Conservation (phyloP, 2,797 vertebrate species). For the Corythornis leucogaster region DNA sequence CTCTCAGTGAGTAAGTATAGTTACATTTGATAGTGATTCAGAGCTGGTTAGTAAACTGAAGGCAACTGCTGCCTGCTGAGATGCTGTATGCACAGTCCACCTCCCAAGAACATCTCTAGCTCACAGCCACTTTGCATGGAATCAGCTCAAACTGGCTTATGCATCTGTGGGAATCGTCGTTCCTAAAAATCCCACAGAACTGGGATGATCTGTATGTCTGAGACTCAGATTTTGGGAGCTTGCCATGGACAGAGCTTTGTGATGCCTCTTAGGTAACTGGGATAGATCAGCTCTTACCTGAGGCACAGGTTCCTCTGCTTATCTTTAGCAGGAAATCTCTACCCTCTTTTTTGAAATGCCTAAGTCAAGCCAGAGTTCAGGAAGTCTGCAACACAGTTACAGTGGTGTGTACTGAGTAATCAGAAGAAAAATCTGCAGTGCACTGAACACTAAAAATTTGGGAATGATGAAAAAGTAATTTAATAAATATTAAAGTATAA, state of each 20-base stretch:
- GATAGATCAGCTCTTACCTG: not conserved
- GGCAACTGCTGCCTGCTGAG: not conserved
- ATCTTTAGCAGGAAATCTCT: not conserved
- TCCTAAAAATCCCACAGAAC: not conserved
- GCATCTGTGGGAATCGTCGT: not conserved
- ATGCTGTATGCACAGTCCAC: not conserved
- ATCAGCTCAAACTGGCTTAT: not conserved
- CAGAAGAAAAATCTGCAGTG: not conserved
- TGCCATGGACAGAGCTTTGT: not conserved
- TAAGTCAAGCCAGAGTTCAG: not conserved
- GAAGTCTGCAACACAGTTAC: not conserved
- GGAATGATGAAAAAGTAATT: not conserved
- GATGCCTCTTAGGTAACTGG: not conserved
- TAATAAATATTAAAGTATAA: not conserved
- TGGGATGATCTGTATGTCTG: not conserved
- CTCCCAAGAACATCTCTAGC: not conserved
- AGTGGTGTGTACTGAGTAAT: not conserved
- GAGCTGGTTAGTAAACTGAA: not conserved
- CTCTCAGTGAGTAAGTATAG: not conserved
- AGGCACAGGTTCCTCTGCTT: not conserved
- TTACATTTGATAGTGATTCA: constrained; percentile 36
- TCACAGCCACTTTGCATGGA: not conserved
- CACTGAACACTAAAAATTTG: not conserved
- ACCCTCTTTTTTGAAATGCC: not conserved
- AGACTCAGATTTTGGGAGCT: not conserved